These are phyloP conservation scores for Pseudochromis fuscus DNA, from an alignment of 2,797 vertebrate genomes.

Conservation along the genomic window DNA sequence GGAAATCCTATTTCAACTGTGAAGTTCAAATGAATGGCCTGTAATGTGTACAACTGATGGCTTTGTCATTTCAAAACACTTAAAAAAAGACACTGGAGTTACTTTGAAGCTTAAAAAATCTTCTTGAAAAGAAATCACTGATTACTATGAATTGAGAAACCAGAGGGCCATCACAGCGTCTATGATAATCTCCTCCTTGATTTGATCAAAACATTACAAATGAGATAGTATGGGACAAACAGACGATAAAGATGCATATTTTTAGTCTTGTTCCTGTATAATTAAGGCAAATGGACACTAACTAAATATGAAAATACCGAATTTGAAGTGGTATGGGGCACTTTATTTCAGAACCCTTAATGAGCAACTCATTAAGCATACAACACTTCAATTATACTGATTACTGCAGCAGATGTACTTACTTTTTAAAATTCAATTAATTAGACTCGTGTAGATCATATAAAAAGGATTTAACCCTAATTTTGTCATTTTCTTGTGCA, in stretches of 20 bases:
- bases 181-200: constrained; percentile 45
- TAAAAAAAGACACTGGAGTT: constrained; percentile 40
- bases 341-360: constrained; percentile 65
- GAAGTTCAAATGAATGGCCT: constrained; percentile 76
- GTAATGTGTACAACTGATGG: constrained; percentile 1
- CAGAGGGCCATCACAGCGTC: constrained; percentile 46
- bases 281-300: constrained; percentile 70
- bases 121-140: constrained; percentile 55
- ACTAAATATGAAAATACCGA: constrained; percentile 61
- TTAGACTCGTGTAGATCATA: constrained; percentile 43
- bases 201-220: constrained; percentile 71
- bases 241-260: constrained; percentile 65
- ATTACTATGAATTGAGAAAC: constrained; percentile 38
- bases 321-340: constrained; percentile 36
- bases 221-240: constrained; percentile 64
- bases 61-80: constrained; percentile 32
- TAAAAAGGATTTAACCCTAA: constrained; percentile 18
- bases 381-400: constrained; percentile 73
- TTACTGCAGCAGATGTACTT: constrained; percentile 68
- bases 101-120: constrained; percentile 46
- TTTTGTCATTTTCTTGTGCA: constrained; percentile 20
- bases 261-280: constrained; percentile 71
- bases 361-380: constrained; percentile 70
- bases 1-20: constrained; percentile 63
- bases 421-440: constrained; percentile 62